phyloP scores from a whole-genome alignment of 2,113 vertebrate genomes.

The Catagonus wagneri region DNA sequence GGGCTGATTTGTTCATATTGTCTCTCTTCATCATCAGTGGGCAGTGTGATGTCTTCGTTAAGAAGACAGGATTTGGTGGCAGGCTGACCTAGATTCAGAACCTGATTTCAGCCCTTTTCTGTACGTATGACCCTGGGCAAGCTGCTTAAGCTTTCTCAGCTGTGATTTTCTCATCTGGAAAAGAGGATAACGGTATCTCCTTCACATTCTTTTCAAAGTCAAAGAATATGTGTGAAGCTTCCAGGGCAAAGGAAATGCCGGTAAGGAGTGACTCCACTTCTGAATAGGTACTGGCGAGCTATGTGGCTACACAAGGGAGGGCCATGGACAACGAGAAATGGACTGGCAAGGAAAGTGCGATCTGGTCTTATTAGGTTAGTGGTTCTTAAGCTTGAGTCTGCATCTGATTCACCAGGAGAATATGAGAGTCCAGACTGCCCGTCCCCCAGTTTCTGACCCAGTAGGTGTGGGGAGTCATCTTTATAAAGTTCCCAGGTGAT shows the following conservation, averaged over 20 bases:
- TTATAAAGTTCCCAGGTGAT: background rate
- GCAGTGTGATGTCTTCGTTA: background rate
- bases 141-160: background rate
- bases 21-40: background rate
- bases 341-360: too few species aligned
- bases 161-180: background rate
- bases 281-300: background rate
- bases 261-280: background rate
- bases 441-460: background rate
- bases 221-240: background rate
- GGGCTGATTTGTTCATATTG: background rate
- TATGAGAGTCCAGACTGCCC: background rate
- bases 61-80: background rate
- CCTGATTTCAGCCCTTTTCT: background rate
- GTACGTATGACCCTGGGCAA: background rate
- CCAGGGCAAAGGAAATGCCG: background rate
- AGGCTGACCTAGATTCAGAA: background rate
- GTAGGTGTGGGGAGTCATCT: background rate
- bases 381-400: background rate
- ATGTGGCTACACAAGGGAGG: background rate
- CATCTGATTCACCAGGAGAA: background rate
- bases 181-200: background rate
- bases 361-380: background rate
- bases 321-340: background rate
- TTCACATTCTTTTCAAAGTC: background rate